Conservation (phyloP, 2,113 vertebrate genomes). For the Corythornis cristatus region DNA sequence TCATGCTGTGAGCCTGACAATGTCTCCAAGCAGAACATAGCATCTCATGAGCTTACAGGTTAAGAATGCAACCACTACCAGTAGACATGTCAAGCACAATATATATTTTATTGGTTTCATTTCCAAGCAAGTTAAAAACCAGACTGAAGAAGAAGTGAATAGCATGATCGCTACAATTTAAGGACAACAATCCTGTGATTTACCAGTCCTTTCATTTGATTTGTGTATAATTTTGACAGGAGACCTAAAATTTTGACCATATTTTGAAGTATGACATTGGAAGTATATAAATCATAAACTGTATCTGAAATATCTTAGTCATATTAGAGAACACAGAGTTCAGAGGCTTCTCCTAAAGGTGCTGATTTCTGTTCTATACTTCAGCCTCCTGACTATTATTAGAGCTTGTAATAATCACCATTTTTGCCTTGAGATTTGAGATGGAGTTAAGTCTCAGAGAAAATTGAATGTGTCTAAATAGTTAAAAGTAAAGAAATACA, state of each 20-base stretch:
- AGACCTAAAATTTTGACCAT: not conserved
- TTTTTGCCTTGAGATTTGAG: not conserved
- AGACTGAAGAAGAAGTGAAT: not conserved
- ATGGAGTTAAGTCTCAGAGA: not conserved
- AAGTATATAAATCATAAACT: not conserved
- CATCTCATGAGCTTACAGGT: not conserved
- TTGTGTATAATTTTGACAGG: not conserved
- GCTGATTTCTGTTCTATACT: not conserved
- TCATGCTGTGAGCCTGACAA: not conserved
- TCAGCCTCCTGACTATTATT: not conserved
- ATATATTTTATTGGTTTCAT: slow-evolving; percentile 21
- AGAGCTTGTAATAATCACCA: not conserved
- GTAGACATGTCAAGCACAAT: not conserved
- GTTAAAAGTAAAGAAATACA: not conserved
- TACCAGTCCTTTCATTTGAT: not conserved
- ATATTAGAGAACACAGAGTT: not conserved
- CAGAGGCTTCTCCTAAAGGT: not conserved
- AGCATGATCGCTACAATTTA: not conserved
- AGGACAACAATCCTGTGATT: not conserved
- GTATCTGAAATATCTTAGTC: not conserved
- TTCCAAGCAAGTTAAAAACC: not conserved
- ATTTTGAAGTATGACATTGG: not conserved
- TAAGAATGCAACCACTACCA: not conserved
- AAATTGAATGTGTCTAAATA: not conserved
- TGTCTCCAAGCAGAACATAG: not conserved